Conservation (phyloP, 1,140 invertebrate genomes). For the Sweltsa coloradensis region DNA sequence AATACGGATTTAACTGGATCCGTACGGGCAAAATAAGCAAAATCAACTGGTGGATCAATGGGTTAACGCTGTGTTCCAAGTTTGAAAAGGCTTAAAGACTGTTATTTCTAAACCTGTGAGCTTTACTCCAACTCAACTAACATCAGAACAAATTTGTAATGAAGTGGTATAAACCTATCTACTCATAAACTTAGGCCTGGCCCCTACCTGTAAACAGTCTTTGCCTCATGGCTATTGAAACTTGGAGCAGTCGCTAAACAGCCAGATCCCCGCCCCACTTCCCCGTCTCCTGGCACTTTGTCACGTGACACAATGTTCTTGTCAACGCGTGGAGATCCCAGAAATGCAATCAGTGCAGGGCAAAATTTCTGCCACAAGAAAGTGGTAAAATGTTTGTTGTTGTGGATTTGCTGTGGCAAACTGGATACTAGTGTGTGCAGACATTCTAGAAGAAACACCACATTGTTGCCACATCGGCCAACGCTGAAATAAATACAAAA, state of each 20-base stretch:
- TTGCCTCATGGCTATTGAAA: conserved; percentile 65
- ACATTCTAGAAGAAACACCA: conserved; percentile 73
- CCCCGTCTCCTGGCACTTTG: conserved; percentile 32
- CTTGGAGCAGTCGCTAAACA: conserved; percentile 56
- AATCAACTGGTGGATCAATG: too few species aligned
- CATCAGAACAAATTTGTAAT: too few species aligned
- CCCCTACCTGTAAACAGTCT: conserved; percentile 75
- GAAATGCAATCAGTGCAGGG: conserved; percentile 71
- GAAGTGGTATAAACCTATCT: too few species aligned
- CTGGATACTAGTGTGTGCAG: conserved; percentile 72
- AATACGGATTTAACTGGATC: too few species aligned
- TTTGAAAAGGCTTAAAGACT: too few species aligned
- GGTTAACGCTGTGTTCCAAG: too few species aligned
- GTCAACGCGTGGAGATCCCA: conserved; percentile 66
- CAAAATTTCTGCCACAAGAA: conserved; percentile 87
- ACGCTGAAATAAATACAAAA: conserved; percentile 3
- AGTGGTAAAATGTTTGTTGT: conserved; percentile 69
- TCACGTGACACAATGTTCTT: conserved; percentile 54
- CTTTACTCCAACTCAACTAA: too few species aligned
- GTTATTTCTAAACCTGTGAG: too few species aligned
- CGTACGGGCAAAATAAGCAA: too few species aligned
- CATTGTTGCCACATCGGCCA: conserved; percentile 32
- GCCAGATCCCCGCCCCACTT: conserved; percentile 52
- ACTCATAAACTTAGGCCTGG: too few species aligned
- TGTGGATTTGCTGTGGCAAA: conserved; percentile 64